phyloP scores from a whole-genome alignment of 1,140 invertebrate species.

The Xylocopa sonorina region DNA sequence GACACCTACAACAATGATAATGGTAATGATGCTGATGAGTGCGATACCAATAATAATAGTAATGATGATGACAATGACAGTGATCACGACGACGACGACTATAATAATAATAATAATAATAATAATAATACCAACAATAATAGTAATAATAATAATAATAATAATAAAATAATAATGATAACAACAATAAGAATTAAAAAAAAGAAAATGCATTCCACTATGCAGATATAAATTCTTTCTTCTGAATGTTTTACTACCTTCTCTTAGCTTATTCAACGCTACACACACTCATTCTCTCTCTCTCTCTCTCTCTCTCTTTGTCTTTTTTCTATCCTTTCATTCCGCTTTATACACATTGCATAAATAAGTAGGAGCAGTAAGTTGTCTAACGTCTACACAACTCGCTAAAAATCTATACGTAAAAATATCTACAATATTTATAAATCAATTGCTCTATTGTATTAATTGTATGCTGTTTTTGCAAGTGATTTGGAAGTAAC shows the following conservation, averaged over 20 bases:
- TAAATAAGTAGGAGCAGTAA: slow-evolving; percentile 72
- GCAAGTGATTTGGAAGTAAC: neutral
- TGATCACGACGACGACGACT: slow-evolving; percentile 1
- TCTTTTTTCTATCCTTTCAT: slow-evolving; percentile 33
- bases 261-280: slow-evolving; percentile 27
- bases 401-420: slow-evolving; percentile 72
- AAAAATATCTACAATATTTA: slow-evolving; percentile 78
- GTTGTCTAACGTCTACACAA: slow-evolving; percentile 70
- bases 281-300: neutral
- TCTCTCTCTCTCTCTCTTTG: neutral
- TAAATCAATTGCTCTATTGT: slow-evolving; percentile 75
- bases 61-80: neutral
- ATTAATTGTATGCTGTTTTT: slow-evolving; percentile 34
- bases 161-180: slow-evolving; percentile 46
- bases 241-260: slow-evolving; percentile 26
- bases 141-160: slow-evolving; percentile 26
- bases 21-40: neutral
- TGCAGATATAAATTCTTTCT: slow-evolving; percentile 46
- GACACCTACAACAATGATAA: neutral
- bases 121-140: slow-evolving; percentile 23
- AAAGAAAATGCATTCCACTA: slow-evolving; percentile 69
- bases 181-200: slow-evolving; percentile 41
- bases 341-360: slow-evolving; percentile 56
- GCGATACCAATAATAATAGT: slow-evolving; percentile 24
- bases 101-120: slow-evolving; percentile 6